Evolutionary conservation across 1,140 invertebrate genomes (phyloP), one percentile per base, ranked within the genome.

Genomic region (Archivesica marissinica): DNA sequence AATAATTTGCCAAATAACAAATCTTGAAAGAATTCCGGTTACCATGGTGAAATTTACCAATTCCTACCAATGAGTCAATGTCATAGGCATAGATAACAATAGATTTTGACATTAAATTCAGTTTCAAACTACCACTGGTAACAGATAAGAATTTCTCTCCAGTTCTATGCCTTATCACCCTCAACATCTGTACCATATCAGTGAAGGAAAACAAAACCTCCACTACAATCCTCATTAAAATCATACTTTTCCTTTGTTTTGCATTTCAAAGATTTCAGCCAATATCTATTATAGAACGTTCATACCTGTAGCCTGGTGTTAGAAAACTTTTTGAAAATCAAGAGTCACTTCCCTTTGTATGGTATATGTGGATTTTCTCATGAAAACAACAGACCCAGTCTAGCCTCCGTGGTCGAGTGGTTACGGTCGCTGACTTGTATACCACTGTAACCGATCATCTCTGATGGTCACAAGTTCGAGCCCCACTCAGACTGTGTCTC

Each of bases 41-140:
- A 23, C 80, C 80, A 82, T 82, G 80, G 68, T 33, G 39, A 82
- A 74, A 41, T 82, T 82, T 56, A 82, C 66, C 47, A 72, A 82
- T 82, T 82, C 66, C 50, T 3, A 79, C 41, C 54, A 64, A 82
- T 47, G 44, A 82, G 80, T 74, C 80, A 61, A 82, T 82, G 80
- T 56, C 80, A 82, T 25, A 61, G 9, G 0, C 9, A 47, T n/a
- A 59, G 80, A 82, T 82, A 82, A 82, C 80, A 82, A 82, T 82
- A 61, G 52, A 70, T 70, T 82, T 82, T 74, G 80, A 82, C 80
- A 82, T 82, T 82, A 82, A 82, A 82, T 54, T 82, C 80, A 70
- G 68, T 70, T 82, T 82, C 59, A 82, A 82, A 82, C 25, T 74
- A 74, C 28, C 68, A 70, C 39, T 74, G 68, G 61, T 38, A 82